Base-by-base conservation (phyloP, 2,888 invertebrate species). In the Cataglyphis cursor region DNA sequence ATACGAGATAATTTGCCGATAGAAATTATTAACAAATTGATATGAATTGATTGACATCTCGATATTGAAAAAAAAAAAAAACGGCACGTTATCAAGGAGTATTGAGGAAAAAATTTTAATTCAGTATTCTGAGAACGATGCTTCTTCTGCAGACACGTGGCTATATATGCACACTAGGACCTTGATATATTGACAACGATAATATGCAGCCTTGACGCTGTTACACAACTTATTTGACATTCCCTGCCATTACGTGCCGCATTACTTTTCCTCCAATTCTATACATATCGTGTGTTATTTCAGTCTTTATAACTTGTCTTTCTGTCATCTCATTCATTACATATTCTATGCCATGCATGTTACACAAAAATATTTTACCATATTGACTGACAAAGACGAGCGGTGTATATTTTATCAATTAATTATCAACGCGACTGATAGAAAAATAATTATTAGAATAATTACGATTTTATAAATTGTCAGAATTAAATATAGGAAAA, bases 131-230 rank as follows among this genome's bases (percentile, higher is more conserved):
- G 64, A 48, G 44, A 3, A 41, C 9, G 15, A 18, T 41, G 73
- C 31, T 64, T 75, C 64, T 21, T 48, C 64, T 18, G 35, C 48
- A 44, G 74, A 64, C 74, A 74, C 74, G 74, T 75, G 74, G 74
- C 31, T 64, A 44, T 35, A 21, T 59, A 64, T 35, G 44, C 48
- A 31, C 15, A 31, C 44, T n/a, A 35, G 44, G 48, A 64, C 74
- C 74, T 74, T 74, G 74, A 64, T 21, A 64, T 75, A 64, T 75
- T 48, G 74, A 75, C 74, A 75, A 64, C 74, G 64, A 75, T 75
- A 48, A 75, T 75, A 24, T 48, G 64, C 48, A 75, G n/a, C 74
- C 74, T 75, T 75, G 74, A 31, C 62, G 64, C 48, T 75, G 31
- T 75, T 75, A 64, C 64, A 75, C 28, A 75, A 64, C 64, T 64